phyloP scores from a whole-genome alignment of 2,113 vertebrate genomes.

The Antidorcas marsupialis region DNA sequence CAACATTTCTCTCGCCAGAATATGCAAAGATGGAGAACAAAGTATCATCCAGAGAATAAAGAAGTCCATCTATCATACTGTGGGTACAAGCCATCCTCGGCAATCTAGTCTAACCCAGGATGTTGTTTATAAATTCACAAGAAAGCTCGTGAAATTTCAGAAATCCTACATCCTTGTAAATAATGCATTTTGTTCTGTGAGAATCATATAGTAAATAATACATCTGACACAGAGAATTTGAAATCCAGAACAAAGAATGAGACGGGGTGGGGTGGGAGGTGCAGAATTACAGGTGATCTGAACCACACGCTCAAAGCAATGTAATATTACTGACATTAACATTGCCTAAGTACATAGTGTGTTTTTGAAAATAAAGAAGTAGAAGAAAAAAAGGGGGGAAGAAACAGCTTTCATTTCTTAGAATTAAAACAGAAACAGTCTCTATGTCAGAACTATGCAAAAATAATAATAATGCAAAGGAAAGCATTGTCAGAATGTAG shows the following conservation, averaged over 20 bases:
- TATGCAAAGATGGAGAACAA: slow-evolving; percentile 12
- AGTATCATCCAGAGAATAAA: background rate
- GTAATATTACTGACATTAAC: background rate
- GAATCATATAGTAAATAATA: slow-evolving; percentile 65
- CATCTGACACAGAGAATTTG: slow-evolving; percentile 55
- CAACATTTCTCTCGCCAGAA: background rate
- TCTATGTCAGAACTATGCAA: background rate
- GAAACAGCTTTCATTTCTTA: background rate
- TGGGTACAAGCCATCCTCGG: background rate
- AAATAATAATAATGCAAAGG: background rate
- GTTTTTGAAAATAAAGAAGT: background rate
- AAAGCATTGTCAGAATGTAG: background rate
- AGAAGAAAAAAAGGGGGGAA: background rate
- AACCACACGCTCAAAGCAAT: background rate
- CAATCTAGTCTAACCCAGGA: background rate
- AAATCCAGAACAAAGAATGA: slow-evolving; percentile 53
- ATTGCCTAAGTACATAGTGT: background rate
- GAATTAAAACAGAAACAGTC: background rate
- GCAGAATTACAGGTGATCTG: background rate
- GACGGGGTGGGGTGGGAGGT: background rate
- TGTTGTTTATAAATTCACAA: slow-evolving; percentile 45
- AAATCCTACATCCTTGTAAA: slow-evolving; percentile 57
- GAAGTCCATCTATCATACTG: background rate
- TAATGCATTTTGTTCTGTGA: slow-evolving; percentile 57
- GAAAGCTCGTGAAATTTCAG: slow-evolving; percentile 48